A percentile compares a stretch with the other conserved stretches of the same genome.
These are phyloP conservation scores for Galaxias olidus DNA, from an alignment of 2,797 vertebrate species.

Conservation along the genomic window DNA sequence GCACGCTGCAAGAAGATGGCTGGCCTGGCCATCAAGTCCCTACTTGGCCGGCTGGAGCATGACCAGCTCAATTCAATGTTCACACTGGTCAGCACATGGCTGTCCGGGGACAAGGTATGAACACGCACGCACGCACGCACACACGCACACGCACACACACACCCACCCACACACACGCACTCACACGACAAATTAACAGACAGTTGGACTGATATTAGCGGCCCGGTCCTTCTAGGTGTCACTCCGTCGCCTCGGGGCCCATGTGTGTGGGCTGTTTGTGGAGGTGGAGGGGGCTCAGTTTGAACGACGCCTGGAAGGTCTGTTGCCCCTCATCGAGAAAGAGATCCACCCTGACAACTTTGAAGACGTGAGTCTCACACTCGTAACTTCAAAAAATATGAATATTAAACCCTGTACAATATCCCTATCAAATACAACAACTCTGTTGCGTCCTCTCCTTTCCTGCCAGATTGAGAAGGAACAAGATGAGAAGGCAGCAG, in stretches of 20 bases:
- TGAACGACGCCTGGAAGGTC: conserved; percentile 71
- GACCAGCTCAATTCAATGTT: conserved; percentile 84
- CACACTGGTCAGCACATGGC: conserved; percentile 81
- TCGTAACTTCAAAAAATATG: background rate
- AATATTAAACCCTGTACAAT: background rate
- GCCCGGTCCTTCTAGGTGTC: conserved; percentile 52
- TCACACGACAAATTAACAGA: too few species aligned
- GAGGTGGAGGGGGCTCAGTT: conserved; percentile 88
- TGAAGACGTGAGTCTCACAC: conserved; percentile 78
- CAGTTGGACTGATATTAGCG: too few species aligned
- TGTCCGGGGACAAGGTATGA: conserved; percentile 84
- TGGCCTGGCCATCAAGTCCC: conserved; percentile 81
- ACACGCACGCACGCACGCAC: background rate
- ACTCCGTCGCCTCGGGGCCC: conserved; percentile 84
- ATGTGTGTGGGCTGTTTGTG: conserved; percentile 89
- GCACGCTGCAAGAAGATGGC: conserved; percentile 93
- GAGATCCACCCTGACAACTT: conserved; percentile 84
- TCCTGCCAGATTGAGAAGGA: conserved; percentile 85
- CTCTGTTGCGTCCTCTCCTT: background rate
- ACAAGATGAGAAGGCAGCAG: conserved; percentile 87
- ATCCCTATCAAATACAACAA: too few species aligned
- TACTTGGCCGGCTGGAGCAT: conserved; percentile 79
- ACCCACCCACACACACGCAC: background rate
- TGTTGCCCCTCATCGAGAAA: conserved; percentile 84
- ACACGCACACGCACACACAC: background rate